These are phyloP conservation scores for Columba guinea DNA, from an alignment of 2,797 vertebrate species.

Conservation along the genomic window DNA sequence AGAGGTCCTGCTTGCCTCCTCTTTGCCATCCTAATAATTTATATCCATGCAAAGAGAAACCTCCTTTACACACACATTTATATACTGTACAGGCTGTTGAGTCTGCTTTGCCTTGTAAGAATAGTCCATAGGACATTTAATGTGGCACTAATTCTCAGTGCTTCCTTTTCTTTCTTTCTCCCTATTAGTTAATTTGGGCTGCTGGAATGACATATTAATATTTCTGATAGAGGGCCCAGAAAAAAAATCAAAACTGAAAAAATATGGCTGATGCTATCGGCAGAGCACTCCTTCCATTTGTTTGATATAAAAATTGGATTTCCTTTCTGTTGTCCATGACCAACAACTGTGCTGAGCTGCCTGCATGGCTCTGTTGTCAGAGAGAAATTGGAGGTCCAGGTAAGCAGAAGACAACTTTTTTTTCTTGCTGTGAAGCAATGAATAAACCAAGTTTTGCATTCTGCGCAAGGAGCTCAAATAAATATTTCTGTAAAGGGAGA, in stretches of 20 bases:
- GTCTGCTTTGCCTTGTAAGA: neutral
- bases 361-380: neutral
- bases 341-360: neutral
- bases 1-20: neutral
- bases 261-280: neutral
- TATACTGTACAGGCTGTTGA: neutral
- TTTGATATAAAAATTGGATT: neutral
- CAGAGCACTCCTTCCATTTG: neutral
- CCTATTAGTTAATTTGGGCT: neutral
- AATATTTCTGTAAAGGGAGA: neutral
- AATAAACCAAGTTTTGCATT: neutral
- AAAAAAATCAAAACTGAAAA: neutral
- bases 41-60: neutral
- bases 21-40: neutral
- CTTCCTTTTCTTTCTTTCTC: neutral
- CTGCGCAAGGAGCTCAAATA: neutral
- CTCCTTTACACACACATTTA: accelerated
- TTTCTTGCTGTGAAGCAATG: neutral
- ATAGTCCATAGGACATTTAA: neutral
- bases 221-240: neutral
- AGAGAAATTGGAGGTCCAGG: neutral
- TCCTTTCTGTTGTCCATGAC: neutral
- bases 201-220: neutral
- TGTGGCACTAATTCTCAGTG: neutral
- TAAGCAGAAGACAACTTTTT: neutral